phyloP scores from a whole-genome alignment of 2,888 invertebrate species.

The Gasteruption jaculator region DNA sequence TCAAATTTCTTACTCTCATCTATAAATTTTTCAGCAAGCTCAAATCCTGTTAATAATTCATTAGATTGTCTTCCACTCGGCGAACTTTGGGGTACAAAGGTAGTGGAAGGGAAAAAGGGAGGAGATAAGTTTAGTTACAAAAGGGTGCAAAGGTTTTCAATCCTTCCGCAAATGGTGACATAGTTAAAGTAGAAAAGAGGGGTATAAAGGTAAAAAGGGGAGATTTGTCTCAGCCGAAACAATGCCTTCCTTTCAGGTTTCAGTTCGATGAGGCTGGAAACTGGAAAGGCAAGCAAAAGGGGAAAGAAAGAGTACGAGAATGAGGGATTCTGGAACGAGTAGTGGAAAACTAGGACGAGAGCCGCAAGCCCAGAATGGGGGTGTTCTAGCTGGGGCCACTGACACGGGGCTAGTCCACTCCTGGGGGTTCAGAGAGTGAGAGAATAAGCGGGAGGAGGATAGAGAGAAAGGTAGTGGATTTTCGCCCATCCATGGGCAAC shows the following conservation, averaged over 20 bases:
- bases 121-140: too few species aligned
- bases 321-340: slow-evolving; percentile 17
- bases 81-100: too few species aligned
- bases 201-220: too few species aligned
- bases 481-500: slow-evolving; percentile 31
- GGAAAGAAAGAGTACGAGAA: slow-evolving; percentile 12
- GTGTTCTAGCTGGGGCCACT: slow-evolving; percentile 38
- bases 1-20: too few species aligned
- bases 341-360: slow-evolving; percentile 29
- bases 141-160: too few species aligned
- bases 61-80: too few species aligned
- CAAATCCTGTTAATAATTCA: too few species aligned
- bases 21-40: too few species aligned
- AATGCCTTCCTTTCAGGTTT: slow-evolving; percentile 22
- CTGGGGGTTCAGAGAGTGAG: slow-evolving; percentile 30
- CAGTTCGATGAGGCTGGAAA: slow-evolving; percentile 18
- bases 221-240: slow-evolving; percentile 22
- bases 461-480: slow-evolving; percentile 23
- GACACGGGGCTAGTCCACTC: slow-evolving; percentile 38
- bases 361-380: slow-evolving; percentile 33
- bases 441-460: slow-evolving; percentile 12
- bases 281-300: slow-evolving; percentile 2
- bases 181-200: too few species aligned
- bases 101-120: too few species aligned
- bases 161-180: too few species aligned